Conservation (phyloP, 2,797 vertebrate genomes). For the Columba guinea region DNA sequence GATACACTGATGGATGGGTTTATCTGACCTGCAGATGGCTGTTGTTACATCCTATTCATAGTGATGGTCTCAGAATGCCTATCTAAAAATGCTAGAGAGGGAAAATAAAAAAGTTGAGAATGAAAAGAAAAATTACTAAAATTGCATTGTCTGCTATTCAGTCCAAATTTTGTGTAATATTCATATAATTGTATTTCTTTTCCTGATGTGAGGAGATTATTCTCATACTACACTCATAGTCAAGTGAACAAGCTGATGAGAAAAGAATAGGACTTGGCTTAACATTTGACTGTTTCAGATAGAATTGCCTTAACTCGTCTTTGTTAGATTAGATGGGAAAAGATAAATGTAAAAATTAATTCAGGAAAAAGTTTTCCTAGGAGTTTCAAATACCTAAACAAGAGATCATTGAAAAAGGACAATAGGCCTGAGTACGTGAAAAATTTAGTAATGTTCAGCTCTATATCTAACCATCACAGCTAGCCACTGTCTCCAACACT, state of each 20-base stretch:
- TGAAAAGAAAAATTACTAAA: slow-evolving; percentile 38
- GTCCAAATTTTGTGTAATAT: slow-evolving; percentile 45
- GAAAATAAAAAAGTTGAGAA: slow-evolving; percentile 48
- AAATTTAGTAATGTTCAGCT: background rate
- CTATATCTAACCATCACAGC: background rate
- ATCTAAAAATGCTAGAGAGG: slow-evolving; percentile 79
- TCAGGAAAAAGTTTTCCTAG: background rate
- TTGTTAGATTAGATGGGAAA: background rate
- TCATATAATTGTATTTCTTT: slow-evolving; percentile 12
- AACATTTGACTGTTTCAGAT: background rate
- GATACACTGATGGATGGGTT: slow-evolving; percentile 86
- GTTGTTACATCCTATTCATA: slow-evolving; percentile 81
- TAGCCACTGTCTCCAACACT: background rate
- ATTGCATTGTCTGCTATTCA: slow-evolving; percentile 28
- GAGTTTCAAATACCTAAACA: background rate
- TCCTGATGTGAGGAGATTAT: slow-evolving; percentile 33
- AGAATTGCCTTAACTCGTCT: background rate
- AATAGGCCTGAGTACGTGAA: background rate
- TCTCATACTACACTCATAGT: background rate
- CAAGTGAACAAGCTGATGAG: background rate
- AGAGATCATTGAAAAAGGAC: background rate
- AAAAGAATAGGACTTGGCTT: background rate
- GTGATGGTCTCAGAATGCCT: slow-evolving; percentile 81
- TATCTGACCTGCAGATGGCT: slow-evolving; percentile 88
- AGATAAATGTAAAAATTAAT: background rate